Conservation (phyloP, 2,888 invertebrate species). For the Melanophora roralis region DNA sequence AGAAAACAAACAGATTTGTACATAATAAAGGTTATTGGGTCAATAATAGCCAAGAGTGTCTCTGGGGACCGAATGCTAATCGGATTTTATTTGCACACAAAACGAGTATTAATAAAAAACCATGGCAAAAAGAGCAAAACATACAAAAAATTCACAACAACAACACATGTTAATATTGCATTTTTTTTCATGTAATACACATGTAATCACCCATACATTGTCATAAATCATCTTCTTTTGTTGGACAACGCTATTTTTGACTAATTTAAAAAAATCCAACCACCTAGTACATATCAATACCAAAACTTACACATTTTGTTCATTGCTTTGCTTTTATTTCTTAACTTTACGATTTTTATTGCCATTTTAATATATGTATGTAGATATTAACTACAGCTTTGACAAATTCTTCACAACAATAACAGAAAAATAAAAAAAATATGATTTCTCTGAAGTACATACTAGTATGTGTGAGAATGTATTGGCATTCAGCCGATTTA, state of each 20-base stretch:
- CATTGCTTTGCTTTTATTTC: background rate
- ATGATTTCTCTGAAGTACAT: background rate
- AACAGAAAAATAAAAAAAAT: background rate
- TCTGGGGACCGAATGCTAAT: no score
- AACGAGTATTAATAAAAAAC: slow-evolving; percentile 3
- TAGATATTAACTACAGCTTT: background rate
- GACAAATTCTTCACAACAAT: no score
- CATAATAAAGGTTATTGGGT: slow-evolving; percentile 50
- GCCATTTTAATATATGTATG: slow-evolving; percentile 39
- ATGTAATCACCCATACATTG: no score
- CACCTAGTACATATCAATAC: no score
- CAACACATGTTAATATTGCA: no score
- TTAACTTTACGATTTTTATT: slow-evolving; percentile 8
- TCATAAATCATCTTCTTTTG: no score
- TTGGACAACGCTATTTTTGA: no score
- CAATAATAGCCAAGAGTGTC: no score
- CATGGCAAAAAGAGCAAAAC: background rate
- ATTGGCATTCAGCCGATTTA: background rate
- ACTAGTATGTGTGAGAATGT: background rate
- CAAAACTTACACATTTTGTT: background rate
- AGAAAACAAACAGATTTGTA: slow-evolving; percentile 23
- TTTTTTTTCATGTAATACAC: no score
- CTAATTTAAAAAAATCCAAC: no score
- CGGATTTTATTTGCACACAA: no score
- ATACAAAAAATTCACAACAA: no score